Evolutionary conservation across 2,888 invertebrate genomes (phyloP).

Genomic region (Phalera bucephala): DNA sequence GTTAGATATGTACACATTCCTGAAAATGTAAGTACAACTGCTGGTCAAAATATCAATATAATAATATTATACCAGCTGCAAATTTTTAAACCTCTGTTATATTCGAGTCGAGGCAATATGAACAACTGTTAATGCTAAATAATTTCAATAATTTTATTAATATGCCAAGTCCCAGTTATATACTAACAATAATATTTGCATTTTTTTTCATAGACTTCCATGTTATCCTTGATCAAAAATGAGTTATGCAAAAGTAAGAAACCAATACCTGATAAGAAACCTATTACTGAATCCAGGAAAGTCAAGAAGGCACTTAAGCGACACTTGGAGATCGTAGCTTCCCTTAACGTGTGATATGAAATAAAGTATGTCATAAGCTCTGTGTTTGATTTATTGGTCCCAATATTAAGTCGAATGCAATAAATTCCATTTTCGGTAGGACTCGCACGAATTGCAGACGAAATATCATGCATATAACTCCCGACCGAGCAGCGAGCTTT

Average conservation of each 20-base stretch:
- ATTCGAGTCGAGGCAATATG: too few species aligned
- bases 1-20: slow-evolving; percentile 88
- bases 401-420: too few species aligned
- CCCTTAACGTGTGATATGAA: slow-evolving; percentile 32
- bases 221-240: slow-evolving; percentile 72
- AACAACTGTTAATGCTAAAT: too few species aligned
- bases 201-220: slow-evolving; percentile 65
- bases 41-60: neutral
- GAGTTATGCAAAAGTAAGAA: slow-evolving; percentile 54
- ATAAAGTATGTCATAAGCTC: neutral
- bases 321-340: slow-evolving; percentile 77
- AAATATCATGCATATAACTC: too few species aligned
- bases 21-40: slow-evolving; percentile 62
- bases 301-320: slow-evolving; percentile 71
- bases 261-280: slow-evolving; percentile 37
- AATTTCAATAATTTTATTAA: too few species aligned
- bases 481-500: too few species aligned
- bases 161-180: too few species aligned
- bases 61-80: too few species aligned
- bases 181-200: neutral
- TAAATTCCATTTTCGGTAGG: too few species aligned
- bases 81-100: too few species aligned
- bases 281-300: slow-evolving; percentile 69
- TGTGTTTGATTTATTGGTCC: neutral
- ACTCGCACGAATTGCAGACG: too few species aligned